Percentiles rank a stretch among this genome's conserved stretches.
Conservation (phyloP, 1,140 invertebrate genomes). For the Cardiocondyla obscurior region DNA sequence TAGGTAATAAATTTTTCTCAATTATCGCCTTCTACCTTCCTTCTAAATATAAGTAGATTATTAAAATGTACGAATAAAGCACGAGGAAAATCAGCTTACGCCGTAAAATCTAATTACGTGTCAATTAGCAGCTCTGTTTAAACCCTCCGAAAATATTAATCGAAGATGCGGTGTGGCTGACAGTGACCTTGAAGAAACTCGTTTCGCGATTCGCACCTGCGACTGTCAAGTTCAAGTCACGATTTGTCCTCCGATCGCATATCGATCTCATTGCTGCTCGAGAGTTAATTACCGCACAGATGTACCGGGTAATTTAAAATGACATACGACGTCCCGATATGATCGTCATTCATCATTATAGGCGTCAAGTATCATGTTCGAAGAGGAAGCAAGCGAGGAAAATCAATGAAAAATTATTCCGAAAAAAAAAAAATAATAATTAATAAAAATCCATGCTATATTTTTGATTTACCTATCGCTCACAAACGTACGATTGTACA, state of each 20-base stretch:
- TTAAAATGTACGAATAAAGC: not conserved
- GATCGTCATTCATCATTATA: not conserved
- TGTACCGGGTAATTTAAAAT: conserved; percentile 31
- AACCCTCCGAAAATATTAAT: conserved; percentile 12
- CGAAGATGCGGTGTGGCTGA: conserved; percentile 1
- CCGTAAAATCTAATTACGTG: not conserved
- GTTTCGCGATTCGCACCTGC: conserved; percentile 38
- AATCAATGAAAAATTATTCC: no score
- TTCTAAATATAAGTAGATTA: not conserved
- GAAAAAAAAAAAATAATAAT: no score
- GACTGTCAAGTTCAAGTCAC: conserved; percentile 43
- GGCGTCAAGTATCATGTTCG: conserved; percentile 5
- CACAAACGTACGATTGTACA: not conserved
- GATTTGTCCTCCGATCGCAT: conserved; percentile 37
- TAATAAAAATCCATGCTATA: no score
- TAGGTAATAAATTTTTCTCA: not conserved
- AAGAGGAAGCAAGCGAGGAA: no score
- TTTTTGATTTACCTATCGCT: not conserved
- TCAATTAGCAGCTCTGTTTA: not conserved
- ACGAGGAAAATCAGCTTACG: not conserved
- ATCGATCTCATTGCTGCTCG: conserved; percentile 36
- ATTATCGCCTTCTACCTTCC: not conserved
- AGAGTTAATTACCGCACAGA: conserved; percentile 39
- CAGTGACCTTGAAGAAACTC: conserved; percentile 44
- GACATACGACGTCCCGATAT: conserved; percentile 8